Base-by-base conservation (phyloP, 1,140 invertebrate genomes). In the Drosophila lini region DNA sequence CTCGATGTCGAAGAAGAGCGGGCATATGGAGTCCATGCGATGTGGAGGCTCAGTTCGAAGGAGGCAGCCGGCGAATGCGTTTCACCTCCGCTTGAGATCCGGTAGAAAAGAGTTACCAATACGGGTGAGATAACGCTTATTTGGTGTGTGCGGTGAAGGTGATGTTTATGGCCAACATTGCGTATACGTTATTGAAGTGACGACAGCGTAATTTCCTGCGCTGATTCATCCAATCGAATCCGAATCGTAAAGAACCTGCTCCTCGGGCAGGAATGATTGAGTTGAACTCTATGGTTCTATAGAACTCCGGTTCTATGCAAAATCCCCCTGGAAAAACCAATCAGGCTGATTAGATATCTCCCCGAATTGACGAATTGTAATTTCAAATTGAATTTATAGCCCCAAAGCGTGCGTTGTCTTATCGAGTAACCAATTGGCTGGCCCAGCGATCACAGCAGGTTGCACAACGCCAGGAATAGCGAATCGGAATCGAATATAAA, bases 331-430 rank as follows among this genome's bases (percentile, higher is more conserved):
- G 1, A 34, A 67, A 61, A 78, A 59, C 69, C 80, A 86, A 89
- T 88, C 82, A 90, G 68, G 28, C 62, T 84, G 84, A 88, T 88
- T 67, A 88, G 84, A 86, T 86, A 82, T 44, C 38, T 40, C 22
- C n/a, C 50, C 34, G 36, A 50, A 52, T 41, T 55, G 71, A 68
- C 44, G 69, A 48, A 67, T 62, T 63, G 56, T 78, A 84, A 89
- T 80, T 83, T 89, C 68, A 65, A 89, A 88, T 88, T 89, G 81
- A 81, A 63, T 84, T 90, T 88, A 68, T 57, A 80, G 78, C 77
- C 59, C 28, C 48, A 28, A 34, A 40, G 65, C 50, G 63, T 64
- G 65, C 45, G 58, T 36, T 65, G 55, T 64, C 85, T 81, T 86
- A 85, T 81, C 81, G 71, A 56, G 62, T 42, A 61, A 59, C 45